A percentile compares a stretch with the other conserved stretches of the same genome.
Conservation (phyloP, 2,888 invertebrate genomes). For the Acanthococcus lagerstroemiae region DNA sequence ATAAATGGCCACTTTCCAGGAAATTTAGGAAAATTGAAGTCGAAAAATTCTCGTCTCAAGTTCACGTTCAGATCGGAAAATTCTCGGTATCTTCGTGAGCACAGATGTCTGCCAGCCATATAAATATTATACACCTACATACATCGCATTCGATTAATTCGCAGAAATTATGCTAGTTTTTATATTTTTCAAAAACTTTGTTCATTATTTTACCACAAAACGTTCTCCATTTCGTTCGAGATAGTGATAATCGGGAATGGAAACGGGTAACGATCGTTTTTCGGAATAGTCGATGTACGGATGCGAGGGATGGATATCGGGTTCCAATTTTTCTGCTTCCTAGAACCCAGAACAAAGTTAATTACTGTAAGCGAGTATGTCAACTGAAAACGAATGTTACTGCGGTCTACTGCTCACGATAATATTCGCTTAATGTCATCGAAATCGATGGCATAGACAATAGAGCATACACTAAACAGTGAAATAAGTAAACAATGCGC, state of each 20-base stretch:
- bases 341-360: too few species aligned
- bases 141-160: not conserved
- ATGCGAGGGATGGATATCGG: constrained; percentile 69
- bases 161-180: not conserved
- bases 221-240: constrained; percentile 78
- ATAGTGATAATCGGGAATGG: constrained; percentile 87
- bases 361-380: too few species aligned
- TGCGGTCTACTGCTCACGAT: too few species aligned
- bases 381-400: too few species aligned
- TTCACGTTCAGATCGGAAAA: constrained; percentile 81
- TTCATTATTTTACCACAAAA: constrained; percentile 58
- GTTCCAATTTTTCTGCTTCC: constrained; percentile 44
- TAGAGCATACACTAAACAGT: too few species aligned
- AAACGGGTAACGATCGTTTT: constrained; percentile 52
- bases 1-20: constrained; percentile 99
- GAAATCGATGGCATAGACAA: too few species aligned
- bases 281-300: constrained; percentile 84
- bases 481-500: too few species aligned
- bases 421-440: too few species aligned
- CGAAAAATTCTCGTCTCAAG: constrained; percentile 86
- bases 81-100: constrained; percentile 91
- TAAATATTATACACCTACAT: constrained; percentile 79
- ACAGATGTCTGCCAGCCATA: constrained; percentile 96
- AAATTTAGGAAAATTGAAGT: constrained; percentile 91
- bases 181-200: not conserved